phyloP scores from a whole-genome alignment of 2,113 vertebrate genomes.

The Myotis yumanensis region DNA sequence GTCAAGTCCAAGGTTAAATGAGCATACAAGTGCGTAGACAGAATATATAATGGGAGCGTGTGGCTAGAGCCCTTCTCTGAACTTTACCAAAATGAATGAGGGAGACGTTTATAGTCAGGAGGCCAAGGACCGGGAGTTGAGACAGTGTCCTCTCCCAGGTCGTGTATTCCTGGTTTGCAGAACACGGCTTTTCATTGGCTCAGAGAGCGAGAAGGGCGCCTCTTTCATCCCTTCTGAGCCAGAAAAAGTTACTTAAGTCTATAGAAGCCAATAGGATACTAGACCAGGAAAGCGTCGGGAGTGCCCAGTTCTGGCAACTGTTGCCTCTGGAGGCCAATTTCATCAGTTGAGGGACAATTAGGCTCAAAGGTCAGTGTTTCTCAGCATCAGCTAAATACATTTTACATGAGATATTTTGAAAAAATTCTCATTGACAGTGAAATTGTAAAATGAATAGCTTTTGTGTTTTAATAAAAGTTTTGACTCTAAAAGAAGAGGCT shows the following conservation, averaged over 20 bases:
- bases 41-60: not conserved
- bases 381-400: not conserved
- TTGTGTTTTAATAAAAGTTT: constrained; percentile 2
- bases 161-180: not conserved
- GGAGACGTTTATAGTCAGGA: not conserved
- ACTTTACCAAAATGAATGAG: not conserved
- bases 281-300: not conserved
- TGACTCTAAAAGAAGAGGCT: not conserved
- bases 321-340: not conserved
- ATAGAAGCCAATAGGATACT: not conserved
- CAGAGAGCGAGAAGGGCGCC: not conserved
- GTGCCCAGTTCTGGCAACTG: not conserved
- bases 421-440: not conserved
- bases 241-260: not conserved
- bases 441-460: not conserved
- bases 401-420: not conserved
- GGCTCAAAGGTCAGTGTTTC: not conserved
- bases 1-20: not conserved
- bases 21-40: not conserved
- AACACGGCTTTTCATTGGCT: not conserved
- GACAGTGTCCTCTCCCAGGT: not conserved
- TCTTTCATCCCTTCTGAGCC: not conserved
- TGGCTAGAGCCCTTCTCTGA: not conserved
- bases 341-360: not conserved
- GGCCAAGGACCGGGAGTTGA: not conserved